phyloP scores from a whole-genome alignment of 2,113 vertebrate species.

The Laticauda laticaudata region DNA sequence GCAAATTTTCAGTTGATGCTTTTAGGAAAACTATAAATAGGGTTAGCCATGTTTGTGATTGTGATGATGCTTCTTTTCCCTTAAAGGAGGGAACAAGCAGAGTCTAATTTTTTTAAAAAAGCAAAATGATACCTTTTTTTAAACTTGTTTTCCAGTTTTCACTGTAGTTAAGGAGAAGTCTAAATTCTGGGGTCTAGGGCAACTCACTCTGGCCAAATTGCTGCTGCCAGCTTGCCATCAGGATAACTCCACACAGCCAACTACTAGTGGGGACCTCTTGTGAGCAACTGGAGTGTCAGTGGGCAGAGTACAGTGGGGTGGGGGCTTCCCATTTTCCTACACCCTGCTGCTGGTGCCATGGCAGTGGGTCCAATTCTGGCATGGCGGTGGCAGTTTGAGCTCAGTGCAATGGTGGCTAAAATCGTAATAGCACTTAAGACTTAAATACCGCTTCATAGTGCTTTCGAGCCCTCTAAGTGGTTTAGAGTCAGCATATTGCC shows the following conservation, averaged over 20 bases:
- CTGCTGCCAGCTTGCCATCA: not conserved
- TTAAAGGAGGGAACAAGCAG: not conserved
- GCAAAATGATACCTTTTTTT: not conserved
- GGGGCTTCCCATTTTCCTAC: not conserved
- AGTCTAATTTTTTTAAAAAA: not conserved
- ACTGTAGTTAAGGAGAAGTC: not conserved
- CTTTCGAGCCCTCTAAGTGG: no score
- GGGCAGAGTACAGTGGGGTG: not conserved
- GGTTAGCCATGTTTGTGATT: not conserved
- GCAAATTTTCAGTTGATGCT: not conserved
- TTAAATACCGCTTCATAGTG: no score
- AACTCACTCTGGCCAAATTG: not conserved
- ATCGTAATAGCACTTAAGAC: no score
- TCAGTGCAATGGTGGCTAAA: not conserved
- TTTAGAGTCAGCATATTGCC: no score
- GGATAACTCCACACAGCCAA: not conserved
- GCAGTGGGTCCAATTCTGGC: not conserved
- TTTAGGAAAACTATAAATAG: not conserved
- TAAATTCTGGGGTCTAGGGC: not conserved
- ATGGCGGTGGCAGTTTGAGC: not conserved
- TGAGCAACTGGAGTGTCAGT: not conserved
- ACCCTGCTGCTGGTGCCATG: not conserved
- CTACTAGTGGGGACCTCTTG: not conserved
- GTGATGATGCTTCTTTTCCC: not conserved
- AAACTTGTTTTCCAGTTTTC: not conserved